Percentiles rank a stretch among this genome's conserved stretches.
Evolutionary conservation across 2,888 invertebrate species (phyloP).

Genomic region (Melanotus villosus): DNA sequence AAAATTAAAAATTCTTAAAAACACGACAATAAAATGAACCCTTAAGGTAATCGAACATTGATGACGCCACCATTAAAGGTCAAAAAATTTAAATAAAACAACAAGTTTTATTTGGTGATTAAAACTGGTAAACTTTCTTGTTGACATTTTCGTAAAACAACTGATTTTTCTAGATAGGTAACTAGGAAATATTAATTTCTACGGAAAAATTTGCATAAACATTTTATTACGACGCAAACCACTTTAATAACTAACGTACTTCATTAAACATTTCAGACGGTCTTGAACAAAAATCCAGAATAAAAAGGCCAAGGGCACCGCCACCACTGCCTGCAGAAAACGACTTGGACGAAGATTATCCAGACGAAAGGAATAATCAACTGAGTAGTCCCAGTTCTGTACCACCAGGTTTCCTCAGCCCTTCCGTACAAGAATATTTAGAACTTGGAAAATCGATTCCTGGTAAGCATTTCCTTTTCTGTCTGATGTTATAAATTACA

Average conservation of each 20-base stretch:
- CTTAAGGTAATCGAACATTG: no score
- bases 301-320: slow-evolving; percentile 76
- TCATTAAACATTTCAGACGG: slow-evolving; percentile 66
- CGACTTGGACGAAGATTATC: slow-evolving; percentile 62
- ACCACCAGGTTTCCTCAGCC: slow-evolving; percentile 85
- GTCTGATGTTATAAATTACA: no score
- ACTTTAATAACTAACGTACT: not conserved
- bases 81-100: not conserved
- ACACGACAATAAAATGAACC: no score
- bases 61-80: no score
- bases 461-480: slow-evolving; percentile 74
- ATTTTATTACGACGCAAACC: not conserved
- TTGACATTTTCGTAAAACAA: not conserved
- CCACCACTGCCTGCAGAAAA: slow-evolving; percentile 65
- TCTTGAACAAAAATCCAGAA: slow-evolving; percentile 74
- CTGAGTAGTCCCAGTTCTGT: slow-evolving; percentile 70
- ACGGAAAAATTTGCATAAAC: not conserved
- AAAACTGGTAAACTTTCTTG: not conserved
- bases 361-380: slow-evolving; percentile 67
- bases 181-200: not conserved
- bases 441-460: slow-evolving; percentile 92
- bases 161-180: not conserved
- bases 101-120: not conserved
- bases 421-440: slow-evolving; percentile 87
- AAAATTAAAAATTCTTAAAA: no score